Evolutionary conservation across 2,113 vertebrate genomes (phyloP).

Genomic region (Dromiciops gliroides): DNA sequence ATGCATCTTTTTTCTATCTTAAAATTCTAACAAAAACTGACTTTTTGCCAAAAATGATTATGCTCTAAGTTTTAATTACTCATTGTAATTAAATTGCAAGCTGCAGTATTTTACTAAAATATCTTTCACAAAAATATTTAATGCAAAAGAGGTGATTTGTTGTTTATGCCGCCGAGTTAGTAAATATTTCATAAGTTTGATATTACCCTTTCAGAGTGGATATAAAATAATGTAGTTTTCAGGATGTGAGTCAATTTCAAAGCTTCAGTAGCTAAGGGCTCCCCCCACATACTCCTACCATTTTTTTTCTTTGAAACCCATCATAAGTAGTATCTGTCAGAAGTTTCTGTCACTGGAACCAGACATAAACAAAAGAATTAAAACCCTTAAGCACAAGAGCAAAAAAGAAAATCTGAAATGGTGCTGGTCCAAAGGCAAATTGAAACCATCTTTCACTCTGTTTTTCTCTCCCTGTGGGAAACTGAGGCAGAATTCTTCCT

Average conservation of each 20-base stretch:
- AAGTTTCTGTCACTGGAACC: background rate
- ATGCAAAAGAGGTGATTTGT: slow-evolving; percentile 88
- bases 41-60: slow-evolving; percentile 95
- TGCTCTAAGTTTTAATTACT: slow-evolving; percentile 98
- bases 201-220: slow-evolving; percentile 84
- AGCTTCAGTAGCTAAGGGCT: slow-evolving; percentile 63
- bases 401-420: background rate
- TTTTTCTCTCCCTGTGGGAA: background rate
- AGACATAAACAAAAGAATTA: background rate
- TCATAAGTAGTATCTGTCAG: background rate
- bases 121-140: slow-evolving; percentile 87
- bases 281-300: rapidly evolving
- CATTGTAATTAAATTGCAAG: slow-evolving; percentile 94
- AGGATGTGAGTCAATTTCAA: slow-evolving; percentile 82
- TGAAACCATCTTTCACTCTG: rapidly evolving
- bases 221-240: slow-evolving; percentile 83
- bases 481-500: background rate
- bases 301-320: background rate
- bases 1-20: slow-evolving; percentile 91
- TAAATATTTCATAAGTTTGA: slow-evolving; percentile 90
- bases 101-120: slow-evolving; percentile 90
- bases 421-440: background rate
- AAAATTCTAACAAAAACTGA: slow-evolving; percentile 92
- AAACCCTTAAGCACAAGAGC: background rate
- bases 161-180: slow-evolving; percentile 87